Evolutionary conservation across 1,140 invertebrate species (phyloP).

Genomic region (Anastatus disparis): DNA sequence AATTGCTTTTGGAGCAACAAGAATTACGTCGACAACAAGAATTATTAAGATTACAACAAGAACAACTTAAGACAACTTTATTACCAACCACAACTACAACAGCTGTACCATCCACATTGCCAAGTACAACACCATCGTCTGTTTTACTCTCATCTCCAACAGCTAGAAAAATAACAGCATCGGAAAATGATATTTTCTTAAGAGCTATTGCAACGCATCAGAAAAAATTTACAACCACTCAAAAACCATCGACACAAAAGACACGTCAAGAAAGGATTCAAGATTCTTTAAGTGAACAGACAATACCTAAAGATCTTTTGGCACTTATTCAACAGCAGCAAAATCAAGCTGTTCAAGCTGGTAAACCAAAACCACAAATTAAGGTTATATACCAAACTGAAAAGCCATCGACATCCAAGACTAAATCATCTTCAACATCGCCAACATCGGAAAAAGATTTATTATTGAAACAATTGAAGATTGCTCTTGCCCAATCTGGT

Average conservation of each 20-base stretch:
- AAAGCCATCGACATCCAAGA: slow-evolving; percentile 43
- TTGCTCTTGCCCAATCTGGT: slow-evolving; percentile 75
- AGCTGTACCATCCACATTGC: slow-evolving; percentile 48
- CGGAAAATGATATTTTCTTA: slow-evolving; percentile 61
- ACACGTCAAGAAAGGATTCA: slow-evolving; percentile 44
- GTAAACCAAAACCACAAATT: slow-evolving; percentile 57
- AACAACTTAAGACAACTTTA: slow-evolving; percentile 53
- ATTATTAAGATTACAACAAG: slow-evolving; percentile 62
- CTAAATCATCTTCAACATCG: slow-evolving; percentile 7
- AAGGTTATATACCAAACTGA: slow-evolving; percentile 62
- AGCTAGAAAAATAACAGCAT: slow-evolving; percentile 57
- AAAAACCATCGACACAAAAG: slow-evolving; percentile 37
- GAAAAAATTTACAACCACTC: slow-evolving; percentile 59
- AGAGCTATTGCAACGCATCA: slow-evolving; percentile 64
- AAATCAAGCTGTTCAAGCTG: slow-evolving; percentile 45
- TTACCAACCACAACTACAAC: slow-evolving; percentile 52
- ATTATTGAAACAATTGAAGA: slow-evolving; percentile 76
- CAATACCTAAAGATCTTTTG: slow-evolving; percentile 55
- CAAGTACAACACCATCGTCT: slow-evolving; percentile 43
- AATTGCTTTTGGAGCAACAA: slow-evolving; percentile 60
- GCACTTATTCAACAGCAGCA: slow-evolving; percentile 58
- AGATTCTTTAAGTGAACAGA: slow-evolving; percentile 26
- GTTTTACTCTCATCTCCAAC: slow-evolving; percentile 55
- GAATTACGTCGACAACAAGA: slow-evolving; percentile 61
- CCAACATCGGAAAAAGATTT: slow-evolving; percentile 64